A percentile compares a stretch with the other conserved stretches of the same genome.
Conservation (phyloP, 2,888 invertebrate genomes). For the Rhogogaster chlorosoma region DNA sequence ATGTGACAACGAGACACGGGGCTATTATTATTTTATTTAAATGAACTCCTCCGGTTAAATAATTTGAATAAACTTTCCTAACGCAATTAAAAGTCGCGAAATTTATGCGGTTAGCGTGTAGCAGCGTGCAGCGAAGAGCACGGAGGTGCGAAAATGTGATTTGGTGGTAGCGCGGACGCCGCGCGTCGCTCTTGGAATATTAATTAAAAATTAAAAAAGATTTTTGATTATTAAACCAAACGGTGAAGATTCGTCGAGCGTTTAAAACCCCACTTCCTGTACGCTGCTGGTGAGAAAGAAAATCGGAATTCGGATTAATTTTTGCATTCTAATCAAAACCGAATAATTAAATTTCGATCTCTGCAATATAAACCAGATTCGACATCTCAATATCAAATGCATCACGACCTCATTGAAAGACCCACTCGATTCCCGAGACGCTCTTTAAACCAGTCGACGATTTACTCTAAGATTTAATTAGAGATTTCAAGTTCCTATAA, state of each 20-base stretch:
- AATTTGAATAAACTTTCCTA: slow-evolving; percentile 70
- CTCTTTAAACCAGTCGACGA: slow-evolving; percentile 14
- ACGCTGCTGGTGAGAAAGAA: background rate
- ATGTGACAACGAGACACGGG: background rate
- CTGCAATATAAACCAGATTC: background rate
- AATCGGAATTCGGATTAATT: background rate
- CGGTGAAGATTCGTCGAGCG: slow-evolving; percentile 13
- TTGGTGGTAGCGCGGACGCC: slow-evolving; percentile 7
- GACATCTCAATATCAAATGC: background rate
- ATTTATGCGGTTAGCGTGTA: slow-evolving; percentile 64
- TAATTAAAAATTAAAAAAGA: slow-evolving; percentile 68
- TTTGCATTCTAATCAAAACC: background rate
- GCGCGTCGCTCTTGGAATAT: slow-evolving; percentile 62
- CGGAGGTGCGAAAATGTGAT: slow-evolving; percentile 43
- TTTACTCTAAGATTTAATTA: slow-evolving; percentile 22
- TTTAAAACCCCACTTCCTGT: background rate
- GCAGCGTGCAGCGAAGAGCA: slow-evolving; percentile 49
- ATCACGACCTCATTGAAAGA: background rate
- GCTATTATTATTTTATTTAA: slow-evolving; percentile 47
- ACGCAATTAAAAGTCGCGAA: slow-evolving; percentile 71
- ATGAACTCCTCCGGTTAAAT: slow-evolving; percentile 63
- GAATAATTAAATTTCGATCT: background rate
- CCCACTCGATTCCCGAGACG: background rate
- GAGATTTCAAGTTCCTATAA: slow-evolving; percentile 15
- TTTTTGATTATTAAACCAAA: slow-evolving; percentile 20